Evolutionary conservation across 2,888 invertebrate species (phyloP).

Genomic region (Adelphocoris suturalis): DNA sequence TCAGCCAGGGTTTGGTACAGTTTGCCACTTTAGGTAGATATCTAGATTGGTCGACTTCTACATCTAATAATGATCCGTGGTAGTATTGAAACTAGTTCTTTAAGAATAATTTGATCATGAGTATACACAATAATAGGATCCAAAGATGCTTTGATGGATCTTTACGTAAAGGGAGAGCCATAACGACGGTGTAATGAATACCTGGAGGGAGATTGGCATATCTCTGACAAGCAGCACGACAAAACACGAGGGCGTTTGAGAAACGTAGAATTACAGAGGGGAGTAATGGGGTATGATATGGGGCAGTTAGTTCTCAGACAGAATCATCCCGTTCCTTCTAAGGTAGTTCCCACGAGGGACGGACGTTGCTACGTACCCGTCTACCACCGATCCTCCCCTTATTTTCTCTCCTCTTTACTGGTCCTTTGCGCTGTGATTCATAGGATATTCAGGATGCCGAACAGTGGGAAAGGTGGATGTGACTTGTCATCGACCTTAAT

Average conservation of each 20-base stretch:
- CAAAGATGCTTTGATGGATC: not conserved
- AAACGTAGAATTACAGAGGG: slow-evolving; percentile 5
- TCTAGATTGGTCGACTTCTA: too few relatives aligned
- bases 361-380: slow-evolving; percentile 1
- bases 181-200: slow-evolving; percentile 31
- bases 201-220: slow-evolving; percentile 46
- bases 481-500: slow-evolving; percentile 36
- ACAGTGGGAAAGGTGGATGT: slow-evolving; percentile 10
- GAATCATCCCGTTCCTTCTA: slow-evolving; percentile 48
- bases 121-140: too few relatives aligned
- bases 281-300: slow-evolving; percentile 30
- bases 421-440: slow-evolving; percentile 22
- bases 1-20: too few relatives aligned
- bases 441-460: not conserved
- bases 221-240: slow-evolving; percentile 47
- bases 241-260: slow-evolving; percentile 55
- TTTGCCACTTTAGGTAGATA: too few relatives aligned
- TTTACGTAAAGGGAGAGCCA: slow-evolving; percentile 25
- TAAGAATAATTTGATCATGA: too few relatives aligned
- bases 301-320: slow-evolving; percentile 44
- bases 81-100: too few relatives aligned
- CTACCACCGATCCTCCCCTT: slow-evolving; percentile 40
- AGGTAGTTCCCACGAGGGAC: slow-evolving; percentile 61
- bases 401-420: slow-evolving; percentile 32
- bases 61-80: too few relatives aligned